Evolutionary conservation across 2,797 vertebrate species (phyloP).

Genomic region (Emys orbicularis): DNA sequence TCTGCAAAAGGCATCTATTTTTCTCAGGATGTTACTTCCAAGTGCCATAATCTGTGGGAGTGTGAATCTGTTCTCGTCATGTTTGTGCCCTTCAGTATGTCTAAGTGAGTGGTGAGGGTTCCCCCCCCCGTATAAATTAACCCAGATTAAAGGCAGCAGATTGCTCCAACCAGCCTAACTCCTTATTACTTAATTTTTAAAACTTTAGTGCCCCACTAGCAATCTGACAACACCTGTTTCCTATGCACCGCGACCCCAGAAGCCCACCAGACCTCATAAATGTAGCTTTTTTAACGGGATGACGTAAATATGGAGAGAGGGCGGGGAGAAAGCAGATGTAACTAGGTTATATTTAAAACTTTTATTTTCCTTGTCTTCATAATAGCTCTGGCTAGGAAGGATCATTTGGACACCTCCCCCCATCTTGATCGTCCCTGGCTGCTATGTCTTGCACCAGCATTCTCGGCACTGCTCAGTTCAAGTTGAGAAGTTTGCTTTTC

Average conservation of each 20-base stretch:
- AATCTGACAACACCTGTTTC: slow-evolving; percentile 70
- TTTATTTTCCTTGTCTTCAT: slow-evolving; percentile 59
- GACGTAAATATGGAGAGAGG: slow-evolving; percentile 65
- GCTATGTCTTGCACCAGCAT: not conserved
- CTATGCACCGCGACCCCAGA: slow-evolving; percentile 63
- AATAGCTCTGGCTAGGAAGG: not conserved
- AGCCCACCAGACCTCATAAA: slow-evolving; percentile 66
- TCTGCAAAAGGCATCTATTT: slow-evolving; percentile 39
- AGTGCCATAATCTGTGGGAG: slow-evolving; percentile 63
- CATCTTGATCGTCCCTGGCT: not conserved
- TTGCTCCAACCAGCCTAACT: slow-evolving; percentile 69
- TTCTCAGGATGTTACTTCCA: slow-evolving; percentile 58
- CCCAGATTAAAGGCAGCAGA: slow-evolving; percentile 65
- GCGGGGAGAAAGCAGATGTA: slow-evolving; percentile 63
- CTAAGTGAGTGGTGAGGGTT: not conserved
- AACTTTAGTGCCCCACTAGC: slow-evolving; percentile 66
- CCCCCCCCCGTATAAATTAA: slow-evolving; percentile 23
- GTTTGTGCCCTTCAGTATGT: slow-evolving; percentile 45
- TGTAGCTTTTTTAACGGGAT: slow-evolving; percentile 67
- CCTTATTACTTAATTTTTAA: slow-evolving; percentile 66
- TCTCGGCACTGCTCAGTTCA: no score
- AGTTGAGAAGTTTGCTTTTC: not conserved
- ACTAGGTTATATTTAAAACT: slow-evolving; percentile 72
- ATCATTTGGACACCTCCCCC: not conserved
- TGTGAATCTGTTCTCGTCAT: slow-evolving; percentile 59